Evolutionary conservation across 2,888 invertebrate genomes (phyloP), one percentile per base, ranked within the genome.

Genomic region (Quadroppia sp.): DNA sequence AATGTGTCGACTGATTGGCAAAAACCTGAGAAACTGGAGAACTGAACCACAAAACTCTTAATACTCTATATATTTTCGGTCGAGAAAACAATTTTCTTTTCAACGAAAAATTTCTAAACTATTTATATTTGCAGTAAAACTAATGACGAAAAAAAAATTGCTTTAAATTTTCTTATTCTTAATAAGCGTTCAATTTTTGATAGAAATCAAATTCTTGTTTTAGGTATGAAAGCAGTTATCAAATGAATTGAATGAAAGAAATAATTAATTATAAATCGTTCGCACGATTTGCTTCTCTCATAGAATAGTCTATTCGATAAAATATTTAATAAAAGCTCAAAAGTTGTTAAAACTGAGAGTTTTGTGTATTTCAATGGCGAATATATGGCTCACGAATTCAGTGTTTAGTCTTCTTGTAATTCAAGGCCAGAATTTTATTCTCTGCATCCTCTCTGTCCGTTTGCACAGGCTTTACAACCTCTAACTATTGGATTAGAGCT

Each of bases 401-500:
- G 40, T 20, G n/a, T 40, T 23, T n/a, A 64, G 64, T 64, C 36
- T 64, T 64, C 53, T 20, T 53, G 23, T 7, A 40, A 64, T 64
- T 64, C 64, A 64, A 64, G 64, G 64, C 64, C 64, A 64, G 13
- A 32, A 23, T 40, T 17, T 40, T 20, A 40, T 40, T 15, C 64
- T 64, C 32, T 20, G n/a, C 64, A 64, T 64, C 64, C 64, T 64
- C 61, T 61, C 64, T 64, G 36, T 40, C 20, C 11, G 32, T n/a
- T n/a, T n/a, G n/a, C n/a, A n/a, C n/a, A n/a, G n/a, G n/a, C 61
- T 36, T 20, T 40, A 40, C 28, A 15, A 36, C 40, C 32, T 13
- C 40, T 64, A 61, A 40, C 64, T 40, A 64, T 36, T 64, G 40
- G 64, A 64, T 64, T 64, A 64, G n/a, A 64, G 30, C 40, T 36